Conservation (phyloP, 2,113 vertebrate species). For the Phrynosoma blainvillii region DNA sequence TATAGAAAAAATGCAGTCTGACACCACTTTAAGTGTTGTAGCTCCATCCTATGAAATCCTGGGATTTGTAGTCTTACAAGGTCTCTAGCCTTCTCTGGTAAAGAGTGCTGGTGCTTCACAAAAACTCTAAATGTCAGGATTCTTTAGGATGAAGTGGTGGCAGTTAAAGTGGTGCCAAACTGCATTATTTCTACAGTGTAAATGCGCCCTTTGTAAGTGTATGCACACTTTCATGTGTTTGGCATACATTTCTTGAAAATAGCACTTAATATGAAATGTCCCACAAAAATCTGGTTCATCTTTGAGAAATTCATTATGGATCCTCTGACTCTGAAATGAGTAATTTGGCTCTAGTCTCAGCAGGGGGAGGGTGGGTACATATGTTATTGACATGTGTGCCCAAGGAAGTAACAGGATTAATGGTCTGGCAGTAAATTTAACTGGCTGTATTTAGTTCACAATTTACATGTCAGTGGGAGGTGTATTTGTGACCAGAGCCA, state of each 20-base stretch:
- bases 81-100: no score
- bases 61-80: no score
- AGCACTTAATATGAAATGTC: neutral
- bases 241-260: neutral
- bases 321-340: neutral
- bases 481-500: conserved; percentile 49
- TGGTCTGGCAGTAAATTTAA: conserved; percentile 32
- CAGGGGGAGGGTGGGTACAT: neutral
- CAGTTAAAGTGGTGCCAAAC: no score
- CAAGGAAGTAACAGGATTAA: conserved; percentile 46
- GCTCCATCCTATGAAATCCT: no score
- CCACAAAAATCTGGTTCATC: neutral
- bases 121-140: no score
- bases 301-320: neutral
- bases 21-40: no score
- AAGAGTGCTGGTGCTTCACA: no score
- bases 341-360: neutral
- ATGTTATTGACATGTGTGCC: conserved; percentile 31
- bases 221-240: no score
- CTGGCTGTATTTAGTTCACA: conserved; percentile 43
- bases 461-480: conserved; percentile 52
- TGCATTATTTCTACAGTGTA: no score
- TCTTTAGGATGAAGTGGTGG: no score
- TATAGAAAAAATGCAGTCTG: no score
- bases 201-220: neutral